These are phyloP conservation scores for Liopterus haemorrhoidalis DNA, from an alignment of 2,888 invertebrate species.

Conservation along the genomic window DNA sequence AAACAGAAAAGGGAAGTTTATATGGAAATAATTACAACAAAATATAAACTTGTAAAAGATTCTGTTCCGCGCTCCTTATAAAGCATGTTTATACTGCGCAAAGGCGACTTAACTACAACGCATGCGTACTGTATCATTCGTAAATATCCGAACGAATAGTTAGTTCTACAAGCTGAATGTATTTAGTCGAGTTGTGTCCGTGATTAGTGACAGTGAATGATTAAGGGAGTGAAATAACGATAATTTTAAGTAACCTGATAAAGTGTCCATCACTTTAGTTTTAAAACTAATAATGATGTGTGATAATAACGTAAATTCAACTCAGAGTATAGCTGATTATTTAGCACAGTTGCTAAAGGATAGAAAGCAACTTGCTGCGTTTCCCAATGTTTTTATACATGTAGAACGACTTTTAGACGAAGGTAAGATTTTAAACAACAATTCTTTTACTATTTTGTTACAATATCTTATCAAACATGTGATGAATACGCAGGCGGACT, in stretches of 20 bases:
- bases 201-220: constrained; percentile 12
- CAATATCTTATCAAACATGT: too few relatives aligned
- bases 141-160: too few relatives aligned
- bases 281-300: constrained; percentile 40
- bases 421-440: constrained; percentile 61
- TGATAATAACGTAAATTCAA: constrained; percentile 52
- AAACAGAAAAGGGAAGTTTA: constrained; percentile 1
- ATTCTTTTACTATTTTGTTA: constrained; percentile 17
- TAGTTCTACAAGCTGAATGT: background rate
- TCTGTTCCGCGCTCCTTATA: constrained; percentile 31
- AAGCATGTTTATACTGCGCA: constrained; percentile 36
- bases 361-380: constrained; percentile 98
- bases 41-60: constrained; percentile 21
- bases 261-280: constrained; percentile 20
- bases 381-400: constrained; percentile 99
- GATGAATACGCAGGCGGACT: too few relatives aligned
- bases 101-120: constrained; percentile 31
- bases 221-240: too few relatives aligned
- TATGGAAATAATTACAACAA: constrained; percentile 17
- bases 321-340: constrained; percentile 98
- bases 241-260: too few relatives aligned
- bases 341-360: constrained; percentile 99
- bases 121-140: too few relatives aligned
- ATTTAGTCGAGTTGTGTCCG: constrained; percentile 17
- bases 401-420: constrained; percentile 98